Conservation (phyloP, 2,797 vertebrate species). For the Sebastes matsubarae region DNA sequence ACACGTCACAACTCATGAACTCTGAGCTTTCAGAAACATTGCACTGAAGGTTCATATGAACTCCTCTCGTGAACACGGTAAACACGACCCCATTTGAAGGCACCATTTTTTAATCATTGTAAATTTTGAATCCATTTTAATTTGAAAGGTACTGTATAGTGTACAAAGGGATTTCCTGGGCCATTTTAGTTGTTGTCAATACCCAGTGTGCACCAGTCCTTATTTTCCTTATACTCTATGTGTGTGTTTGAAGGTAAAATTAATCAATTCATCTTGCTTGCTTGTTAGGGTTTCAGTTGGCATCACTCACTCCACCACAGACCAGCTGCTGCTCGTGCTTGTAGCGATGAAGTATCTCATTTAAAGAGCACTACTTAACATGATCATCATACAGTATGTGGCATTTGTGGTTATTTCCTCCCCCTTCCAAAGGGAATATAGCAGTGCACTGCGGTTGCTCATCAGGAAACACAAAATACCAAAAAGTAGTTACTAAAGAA, state of each 20-base stretch:
- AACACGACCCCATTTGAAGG: too few species aligned
- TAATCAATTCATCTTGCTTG: background rate
- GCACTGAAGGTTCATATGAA: fast-evolving
- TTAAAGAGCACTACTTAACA: background rate
- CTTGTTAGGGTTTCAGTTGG: background rate
- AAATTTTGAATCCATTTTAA: background rate
- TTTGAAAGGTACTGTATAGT: background rate
- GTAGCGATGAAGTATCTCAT: background rate
- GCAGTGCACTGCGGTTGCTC: background rate
- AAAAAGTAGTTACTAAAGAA: background rate
- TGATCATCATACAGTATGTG: background rate
- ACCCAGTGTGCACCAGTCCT: background rate
- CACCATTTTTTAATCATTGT: background rate
- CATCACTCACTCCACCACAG: background rate
- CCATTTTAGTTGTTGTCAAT: background rate
- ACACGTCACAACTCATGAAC: too few species aligned
- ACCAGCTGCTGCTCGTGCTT: background rate
- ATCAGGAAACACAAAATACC: background rate
- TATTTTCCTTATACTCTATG: background rate
- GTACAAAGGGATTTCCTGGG: background rate
- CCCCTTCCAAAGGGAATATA: background rate
- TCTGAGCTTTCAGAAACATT: too few species aligned
- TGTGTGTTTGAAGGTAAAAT: background rate
- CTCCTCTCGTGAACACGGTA: too few species aligned
- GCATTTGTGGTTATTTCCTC: background rate